Conservation (phyloP, 2,888 invertebrate species). For the Agrotis puta region DNA sequence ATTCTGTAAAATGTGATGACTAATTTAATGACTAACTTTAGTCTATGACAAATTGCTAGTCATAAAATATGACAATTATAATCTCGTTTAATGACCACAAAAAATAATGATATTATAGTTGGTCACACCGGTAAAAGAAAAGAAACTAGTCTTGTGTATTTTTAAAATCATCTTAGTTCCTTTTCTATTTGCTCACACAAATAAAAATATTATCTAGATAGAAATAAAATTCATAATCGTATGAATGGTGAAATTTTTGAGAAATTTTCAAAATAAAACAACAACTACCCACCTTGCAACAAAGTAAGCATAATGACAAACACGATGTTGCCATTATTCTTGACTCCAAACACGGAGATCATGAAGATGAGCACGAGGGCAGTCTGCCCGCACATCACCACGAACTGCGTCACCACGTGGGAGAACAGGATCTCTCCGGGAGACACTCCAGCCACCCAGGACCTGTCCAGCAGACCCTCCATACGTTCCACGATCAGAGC, state of each 20-base stretch:
- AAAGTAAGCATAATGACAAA: constrained; percentile 96
- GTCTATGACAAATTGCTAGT: constrained; percentile 22
- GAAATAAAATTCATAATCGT: not conserved
- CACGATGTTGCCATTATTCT: constrained; percentile 96
- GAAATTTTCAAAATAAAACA: not conserved
- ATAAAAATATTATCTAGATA: not conserved
- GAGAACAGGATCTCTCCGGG: constrained; percentile 98
- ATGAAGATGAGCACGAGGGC: constrained; percentile 97
- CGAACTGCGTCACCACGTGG: constrained; percentile 98
- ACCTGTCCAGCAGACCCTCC: constrained; percentile 97
- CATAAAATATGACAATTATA: constrained; percentile 25
- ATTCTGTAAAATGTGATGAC: not conserved
- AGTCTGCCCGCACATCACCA: constrained; percentile 98
- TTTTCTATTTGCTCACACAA: not conserved
- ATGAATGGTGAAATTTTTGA: not conserved
- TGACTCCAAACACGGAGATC: constrained; percentile 97
- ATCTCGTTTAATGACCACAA: constrained; percentile 42
- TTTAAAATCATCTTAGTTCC: not conserved
- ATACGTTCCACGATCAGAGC: constrained; percentile 97
- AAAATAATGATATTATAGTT: constrained; percentile 32
- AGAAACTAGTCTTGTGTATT: constrained; percentile 2
- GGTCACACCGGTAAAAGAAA: constrained; percentile 33
- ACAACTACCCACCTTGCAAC: constrained; percentile 92
- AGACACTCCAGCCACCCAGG: constrained; percentile 98
- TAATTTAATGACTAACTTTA: constrained; percentile 28